Evolutionary conservation across 2,797 vertebrate genomes (phyloP).

Genomic region (Heliangelus exortis): DNA sequence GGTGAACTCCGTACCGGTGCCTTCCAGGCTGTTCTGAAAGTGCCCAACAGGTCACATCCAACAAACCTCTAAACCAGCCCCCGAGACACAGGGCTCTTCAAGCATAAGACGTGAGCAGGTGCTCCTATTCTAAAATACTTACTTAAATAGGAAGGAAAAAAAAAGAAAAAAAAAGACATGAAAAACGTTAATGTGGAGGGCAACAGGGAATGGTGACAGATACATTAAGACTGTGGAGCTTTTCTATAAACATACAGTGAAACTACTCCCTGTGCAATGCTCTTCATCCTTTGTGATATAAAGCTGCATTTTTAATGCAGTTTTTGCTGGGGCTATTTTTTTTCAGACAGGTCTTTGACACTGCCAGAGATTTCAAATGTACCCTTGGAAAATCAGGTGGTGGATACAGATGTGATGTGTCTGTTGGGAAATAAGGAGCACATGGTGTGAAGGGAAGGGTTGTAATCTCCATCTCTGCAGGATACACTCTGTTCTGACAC

Average conservation of each 20-base stretch:
- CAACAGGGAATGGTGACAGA: neutral
- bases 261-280: neutral
- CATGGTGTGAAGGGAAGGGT: neutral
- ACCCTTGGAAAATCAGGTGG: neutral
- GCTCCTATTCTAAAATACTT: neutral
- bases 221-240: neutral
- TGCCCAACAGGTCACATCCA: neutral
- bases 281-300: neutral
- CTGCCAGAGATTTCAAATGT: neutral
- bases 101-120: neutral
- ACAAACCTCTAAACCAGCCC: neutral
- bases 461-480: neutral
- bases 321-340: neutral
- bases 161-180: neutral
- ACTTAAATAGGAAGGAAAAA: neutral
- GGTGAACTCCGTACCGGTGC: neutral
- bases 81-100: neutral
- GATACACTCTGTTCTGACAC: neutral
- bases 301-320: neutral
- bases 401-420: neutral
- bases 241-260: neutral
- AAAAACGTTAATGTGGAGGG: neutral
- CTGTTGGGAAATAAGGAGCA: neutral
- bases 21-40: accelerated
- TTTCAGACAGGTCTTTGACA: neutral